These are phyloP conservation scores for Threskiornis aethiopicus DNA, from an alignment of 2,797 vertebrate species.

Conservation along the genomic window DNA sequence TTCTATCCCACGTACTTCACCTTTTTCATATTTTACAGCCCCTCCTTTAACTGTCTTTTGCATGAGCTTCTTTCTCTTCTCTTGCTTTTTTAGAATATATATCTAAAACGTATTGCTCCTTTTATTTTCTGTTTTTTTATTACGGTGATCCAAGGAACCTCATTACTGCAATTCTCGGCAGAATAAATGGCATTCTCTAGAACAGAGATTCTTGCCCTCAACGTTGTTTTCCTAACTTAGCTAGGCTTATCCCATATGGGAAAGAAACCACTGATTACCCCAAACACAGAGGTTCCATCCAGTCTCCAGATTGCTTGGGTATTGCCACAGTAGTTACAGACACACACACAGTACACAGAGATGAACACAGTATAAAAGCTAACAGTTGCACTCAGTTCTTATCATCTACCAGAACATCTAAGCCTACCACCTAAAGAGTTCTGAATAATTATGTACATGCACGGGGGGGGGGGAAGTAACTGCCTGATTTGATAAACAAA, in stretches of 20 bases:
- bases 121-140: neutral
- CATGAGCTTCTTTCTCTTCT: neutral
- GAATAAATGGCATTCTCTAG: neutral
- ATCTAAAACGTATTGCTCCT: neutral
- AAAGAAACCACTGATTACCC: neutral
- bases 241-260: neutral
- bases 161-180: neutral
- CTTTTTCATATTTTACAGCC: neutral
- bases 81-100: neutral
- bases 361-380: neutral
- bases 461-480: neutral
- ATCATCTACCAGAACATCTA: neutral
- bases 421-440: neutral
- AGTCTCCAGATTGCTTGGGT: neutral
- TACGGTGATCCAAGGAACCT: neutral
- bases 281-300: neutral
- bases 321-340: neutral
- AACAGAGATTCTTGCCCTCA: neutral
- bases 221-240: neutral
- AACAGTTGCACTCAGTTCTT: neutral
- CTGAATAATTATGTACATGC: neutral
- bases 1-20: neutral
- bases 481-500: slow-evolving; percentile 33
- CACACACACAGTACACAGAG: neutral
- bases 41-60: neutral